Base-by-base conservation (phyloP, 2,113 vertebrate genomes). In the Prochilodus magdalenae region DNA sequence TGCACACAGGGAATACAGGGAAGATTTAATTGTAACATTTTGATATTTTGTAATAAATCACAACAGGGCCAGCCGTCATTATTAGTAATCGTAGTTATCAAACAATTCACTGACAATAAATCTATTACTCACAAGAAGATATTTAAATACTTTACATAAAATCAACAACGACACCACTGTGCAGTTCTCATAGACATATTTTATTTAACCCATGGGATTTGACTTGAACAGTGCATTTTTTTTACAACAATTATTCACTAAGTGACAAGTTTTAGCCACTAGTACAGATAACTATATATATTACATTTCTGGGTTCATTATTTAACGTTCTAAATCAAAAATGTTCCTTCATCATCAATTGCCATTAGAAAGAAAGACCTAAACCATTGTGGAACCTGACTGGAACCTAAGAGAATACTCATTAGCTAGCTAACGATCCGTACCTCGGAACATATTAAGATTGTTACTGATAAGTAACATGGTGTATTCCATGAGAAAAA, bases 171-270 rank as follows among this genome's bases (percentile, higher is more conserved):
- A 87, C 29, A 36, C 5, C 8, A 4, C 22, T 26, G 4, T 24
- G 57, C 53, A 44, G 24, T 30, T 67, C 49, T 92, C 87, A 92
- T 91, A 92, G 91, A 87, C 67, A 70, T 82, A 87, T 94, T 92
- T 95, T 92, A 94, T 93, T 94, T 93, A 91, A 92, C 91, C 91
- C 89, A 91, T 92, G 90, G 89, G 92, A 93, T 93, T 93, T 88
- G 86, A 91, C 88, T 92, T 92, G 90, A 91, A 94, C 93, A 95
- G 93, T 94, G 93, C 91, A 94, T 92, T 93, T 93, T n/a, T 90
- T 93, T 94, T 93, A 94, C 93, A 93, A 94, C 92, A 93, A 89
- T 91, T 87, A 93, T 87, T 91, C 83, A 90, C 91, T 91, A 91
- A 91, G 92, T 93, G 90, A 92, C 90, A 88, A 44, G 60, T 88